Base-by-base conservation (phyloP, 2,797 vertebrate species). In the Babyrousa celebensis region DNA sequence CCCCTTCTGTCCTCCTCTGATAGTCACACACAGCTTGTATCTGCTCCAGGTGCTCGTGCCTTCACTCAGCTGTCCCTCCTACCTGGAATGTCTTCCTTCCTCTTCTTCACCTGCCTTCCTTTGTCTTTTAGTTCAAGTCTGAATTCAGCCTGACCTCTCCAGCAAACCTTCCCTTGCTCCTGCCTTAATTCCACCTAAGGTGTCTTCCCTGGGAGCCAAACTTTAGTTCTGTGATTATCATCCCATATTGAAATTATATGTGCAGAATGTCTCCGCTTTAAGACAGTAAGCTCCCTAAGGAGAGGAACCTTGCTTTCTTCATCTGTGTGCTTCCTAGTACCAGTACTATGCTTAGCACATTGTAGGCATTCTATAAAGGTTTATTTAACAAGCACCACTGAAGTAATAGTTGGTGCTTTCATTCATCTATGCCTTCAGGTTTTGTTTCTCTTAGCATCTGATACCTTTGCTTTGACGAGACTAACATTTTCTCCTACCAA, bases 391-490 rank as follows among this genome's bases (percentile, higher is more conserved):
- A 83, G 62, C 68, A 78, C 58, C 63, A 72, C 14, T 40, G 32
- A 58, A 85, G 21, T 88, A 68, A 79, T 67, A 75, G 23, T 65
- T 67, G 90, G 20, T 40, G 36, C 16, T 75, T 88, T 80, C 48
- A 58, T 62, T 93, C 36, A 80, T 67, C 9, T 54, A 3, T 84
- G 43, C 27, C 60, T 87, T 79, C 14, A 70, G 21, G n/a, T n/a
- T 77, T 88, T 85, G 6, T 25, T 84, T 89, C 87, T 89, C 68
- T 91, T 85, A 85, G 60, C 84, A 91, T 62, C 60, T 80, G 25
- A 56, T 72, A 71, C 25, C 11, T 96, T 96, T 93, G 23, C 67
- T 95, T 95, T 84, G 32, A 67, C 48, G 29, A 12, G 0, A 65
- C 48, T n/a, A 43, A 90, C 92, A 87, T 84, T 85, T 17, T 97